Evolutionary conservation across 2,888 invertebrate species (phyloP).

Genomic region (Chromoteleia sp.): DNA sequence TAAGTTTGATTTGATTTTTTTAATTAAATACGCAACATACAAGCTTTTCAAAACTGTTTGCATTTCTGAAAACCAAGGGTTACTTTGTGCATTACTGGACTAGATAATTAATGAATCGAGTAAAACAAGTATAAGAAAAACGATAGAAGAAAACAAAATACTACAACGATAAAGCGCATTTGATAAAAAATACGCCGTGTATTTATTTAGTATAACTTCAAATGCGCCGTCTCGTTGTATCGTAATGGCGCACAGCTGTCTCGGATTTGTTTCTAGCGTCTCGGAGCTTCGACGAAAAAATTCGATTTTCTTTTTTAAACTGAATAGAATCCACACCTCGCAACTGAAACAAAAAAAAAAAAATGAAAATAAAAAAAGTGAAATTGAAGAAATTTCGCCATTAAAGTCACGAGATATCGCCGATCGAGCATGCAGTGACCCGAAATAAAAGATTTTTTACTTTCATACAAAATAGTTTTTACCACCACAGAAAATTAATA

Average conservation of each 20-base stretch:
- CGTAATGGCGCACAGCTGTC: constrained; percentile 74
- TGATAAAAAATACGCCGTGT: constrained; percentile 71
- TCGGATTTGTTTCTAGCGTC: constrained; percentile 60
- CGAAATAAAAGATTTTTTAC: constrained; percentile 49
- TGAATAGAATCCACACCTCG: constrained; percentile 19
- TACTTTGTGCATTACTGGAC: constrained; percentile 11
- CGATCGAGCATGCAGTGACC: neutral
- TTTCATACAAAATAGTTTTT: constrained; percentile 57
- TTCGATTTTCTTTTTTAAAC: neutral
- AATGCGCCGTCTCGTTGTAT: constrained; percentile 77
- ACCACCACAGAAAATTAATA: constrained; percentile 16
- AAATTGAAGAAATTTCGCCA: constrained; percentile 21
- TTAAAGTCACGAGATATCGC: constrained; percentile 29
- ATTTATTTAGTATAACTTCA: constrained; percentile 79
- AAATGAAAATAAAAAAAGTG: neutral
- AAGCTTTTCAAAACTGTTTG: too few relatives aligned
- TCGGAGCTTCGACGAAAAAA: constrained; percentile 41
- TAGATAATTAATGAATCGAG: constrained; percentile 38
- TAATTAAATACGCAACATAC: too few relatives aligned
- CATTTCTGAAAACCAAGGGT: neutral
- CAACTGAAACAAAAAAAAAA: constrained; percentile 21
- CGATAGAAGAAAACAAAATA: constrained; percentile 53
- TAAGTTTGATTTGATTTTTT: too few relatives aligned
- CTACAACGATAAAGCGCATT: constrained; percentile 78
- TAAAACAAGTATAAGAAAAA: constrained; percentile 20